phyloP scores from a whole-genome alignment of 2,797 vertebrate species.

The Craterocephalus amniculus region DNA sequence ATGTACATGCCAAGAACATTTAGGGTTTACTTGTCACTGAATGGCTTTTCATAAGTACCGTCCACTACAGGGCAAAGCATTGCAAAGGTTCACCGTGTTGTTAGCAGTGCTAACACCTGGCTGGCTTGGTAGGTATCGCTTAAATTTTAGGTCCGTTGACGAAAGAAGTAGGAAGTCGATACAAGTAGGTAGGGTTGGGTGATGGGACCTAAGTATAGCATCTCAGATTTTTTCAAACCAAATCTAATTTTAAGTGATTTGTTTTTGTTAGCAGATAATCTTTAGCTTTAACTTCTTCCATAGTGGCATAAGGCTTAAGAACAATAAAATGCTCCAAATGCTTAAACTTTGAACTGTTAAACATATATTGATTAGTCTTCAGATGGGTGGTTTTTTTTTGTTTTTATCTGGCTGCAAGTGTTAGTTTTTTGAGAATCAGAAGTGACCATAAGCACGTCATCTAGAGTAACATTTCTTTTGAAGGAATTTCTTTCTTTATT shows the following conservation, averaged over 20 bases:
- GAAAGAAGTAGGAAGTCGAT: background rate
- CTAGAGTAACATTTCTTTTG: background rate
- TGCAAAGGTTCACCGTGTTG: background rate
- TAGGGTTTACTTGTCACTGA: background rate
- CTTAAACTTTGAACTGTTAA: background rate
- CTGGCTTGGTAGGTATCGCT: background rate
- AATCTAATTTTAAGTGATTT: too few species aligned
- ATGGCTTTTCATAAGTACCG: background rate
- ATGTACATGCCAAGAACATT: background rate
- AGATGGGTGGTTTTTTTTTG: background rate
- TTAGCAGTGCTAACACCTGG: background rate
- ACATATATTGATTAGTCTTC: background rate
- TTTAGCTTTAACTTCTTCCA: background rate
- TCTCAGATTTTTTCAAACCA: too few species aligned
- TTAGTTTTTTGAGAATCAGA: background rate
- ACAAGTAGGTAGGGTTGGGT: background rate
- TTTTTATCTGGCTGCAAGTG: background rate
- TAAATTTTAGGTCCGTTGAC: background rate
- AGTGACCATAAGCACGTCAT: background rate
- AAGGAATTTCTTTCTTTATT: background rate
- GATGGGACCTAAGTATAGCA: too few species aligned
- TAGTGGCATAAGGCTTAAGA: too few species aligned
- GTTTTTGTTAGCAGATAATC: background rate
- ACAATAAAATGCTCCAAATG: background rate
- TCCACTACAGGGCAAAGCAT: background rate